These are phyloP conservation scores for Heliconius hewitsoni DNA, from an alignment of 1,140 invertebrate species.

Conservation along the genomic window DNA sequence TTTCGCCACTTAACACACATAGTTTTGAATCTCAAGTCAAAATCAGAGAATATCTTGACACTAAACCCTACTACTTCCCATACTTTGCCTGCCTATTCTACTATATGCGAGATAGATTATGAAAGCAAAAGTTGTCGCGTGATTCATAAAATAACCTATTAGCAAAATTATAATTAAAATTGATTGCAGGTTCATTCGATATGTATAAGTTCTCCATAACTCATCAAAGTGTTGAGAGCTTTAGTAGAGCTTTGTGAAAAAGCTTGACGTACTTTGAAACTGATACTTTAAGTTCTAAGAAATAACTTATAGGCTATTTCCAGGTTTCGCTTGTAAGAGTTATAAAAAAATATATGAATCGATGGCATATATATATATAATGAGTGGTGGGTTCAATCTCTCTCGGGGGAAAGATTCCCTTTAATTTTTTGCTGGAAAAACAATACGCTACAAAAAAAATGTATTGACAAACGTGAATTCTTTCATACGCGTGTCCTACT, in stretches of 20 bases:
- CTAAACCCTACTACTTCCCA: neutral
- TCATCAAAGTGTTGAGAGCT: neutral
- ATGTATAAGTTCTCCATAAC: neutral
- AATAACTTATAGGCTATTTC: too few relatives aligned
- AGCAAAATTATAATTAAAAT: neutral
- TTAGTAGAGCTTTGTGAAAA: neutral
- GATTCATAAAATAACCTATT: neutral
- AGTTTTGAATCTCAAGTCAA: too few relatives aligned
- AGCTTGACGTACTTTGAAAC: neutral
- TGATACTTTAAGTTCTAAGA: neutral
- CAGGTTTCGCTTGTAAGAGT: too few relatives aligned
- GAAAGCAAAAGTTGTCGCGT: neutral
- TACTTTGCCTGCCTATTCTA: neutral
- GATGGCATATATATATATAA: too few relatives aligned
- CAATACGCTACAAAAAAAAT: too few relatives aligned
- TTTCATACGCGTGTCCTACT: too few relatives aligned
- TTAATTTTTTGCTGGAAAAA: too few relatives aligned
- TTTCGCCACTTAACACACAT: too few relatives aligned
- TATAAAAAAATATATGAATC: too few relatives aligned
- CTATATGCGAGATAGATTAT: neutral
- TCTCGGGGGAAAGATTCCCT: neutral
- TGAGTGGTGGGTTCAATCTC: neutral
- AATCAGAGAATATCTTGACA: too few relatives aligned
- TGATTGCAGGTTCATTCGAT: neutral
- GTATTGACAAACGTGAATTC: too few relatives aligned